Evolutionary conservation across 2,797 vertebrate genomes (phyloP).

Genomic region (Acanthopagrus latus): DNA sequence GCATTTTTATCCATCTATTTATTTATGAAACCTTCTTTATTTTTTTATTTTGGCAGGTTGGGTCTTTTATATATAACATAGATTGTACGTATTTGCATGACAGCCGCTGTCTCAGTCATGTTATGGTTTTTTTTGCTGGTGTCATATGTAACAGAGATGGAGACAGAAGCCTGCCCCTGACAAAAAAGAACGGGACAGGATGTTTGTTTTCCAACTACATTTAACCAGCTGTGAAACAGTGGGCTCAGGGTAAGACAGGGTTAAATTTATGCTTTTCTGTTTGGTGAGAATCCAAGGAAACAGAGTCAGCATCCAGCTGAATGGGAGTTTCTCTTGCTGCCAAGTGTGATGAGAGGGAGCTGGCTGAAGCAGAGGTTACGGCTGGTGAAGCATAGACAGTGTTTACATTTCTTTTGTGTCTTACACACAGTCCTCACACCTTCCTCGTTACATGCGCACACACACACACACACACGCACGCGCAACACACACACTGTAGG

Average conservation of each 20-base stretch:
- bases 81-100: background rate
- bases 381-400: constrained; percentile 51
- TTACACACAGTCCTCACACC: constrained; percentile 27
- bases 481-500: background rate
- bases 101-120: background rate
- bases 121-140: too few species aligned
- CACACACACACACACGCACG: background rate
- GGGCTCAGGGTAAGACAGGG: constrained; percentile 11
- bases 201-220: background rate
- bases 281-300: constrained; percentile 8
- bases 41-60: too few species aligned
- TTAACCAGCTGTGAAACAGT: constrained; percentile 1
- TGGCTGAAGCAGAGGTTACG: constrained; percentile 34
- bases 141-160: background rate
- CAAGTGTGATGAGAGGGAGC: constrained; percentile 50
- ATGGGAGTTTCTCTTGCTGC: constrained; percentile 12
- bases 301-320: constrained; percentile 20
- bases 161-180: background rate
- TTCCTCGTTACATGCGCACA: constrained; percentile 4
- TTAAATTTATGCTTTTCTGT: constrained; percentile 15
- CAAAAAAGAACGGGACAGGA: background rate
- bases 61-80: background rate
- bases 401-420: constrained; percentile 73
- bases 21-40: too few species aligned
- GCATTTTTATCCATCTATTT: too few species aligned